Conservation (phyloP, 2,113 vertebrate genomes). For the Rhipidura dahli region DNA sequence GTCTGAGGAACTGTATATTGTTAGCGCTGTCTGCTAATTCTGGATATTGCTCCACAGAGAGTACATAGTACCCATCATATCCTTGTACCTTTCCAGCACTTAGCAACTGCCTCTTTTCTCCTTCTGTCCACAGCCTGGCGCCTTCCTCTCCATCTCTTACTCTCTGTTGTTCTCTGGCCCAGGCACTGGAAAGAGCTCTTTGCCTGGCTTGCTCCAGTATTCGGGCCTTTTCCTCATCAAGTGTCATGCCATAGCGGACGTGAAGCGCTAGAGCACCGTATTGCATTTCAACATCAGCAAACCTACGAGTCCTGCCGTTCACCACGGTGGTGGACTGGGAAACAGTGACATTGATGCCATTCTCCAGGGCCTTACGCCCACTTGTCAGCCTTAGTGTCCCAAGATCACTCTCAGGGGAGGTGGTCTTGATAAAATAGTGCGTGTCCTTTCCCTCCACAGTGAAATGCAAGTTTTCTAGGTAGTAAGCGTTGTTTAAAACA, state of each 20-base stretch:
- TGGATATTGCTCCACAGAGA: slow-evolving; percentile 98
- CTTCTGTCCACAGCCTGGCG: slow-evolving; percentile 93
- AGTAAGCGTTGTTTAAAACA: slow-evolving; percentile 94
- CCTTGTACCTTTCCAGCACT: slow-evolving; percentile 94
- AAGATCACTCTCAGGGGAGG: slow-evolving; percentile 90
- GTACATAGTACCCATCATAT: slow-evolving; percentile 97
- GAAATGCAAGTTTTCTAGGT: slow-evolving; percentile 95
- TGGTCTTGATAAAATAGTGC: slow-evolving; percentile 96
- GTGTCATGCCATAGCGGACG: slow-evolving; percentile 93
- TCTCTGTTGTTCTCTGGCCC: slow-evolving; percentile 92
- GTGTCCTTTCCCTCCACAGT: slow-evolving; percentile 93
- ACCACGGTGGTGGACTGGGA: slow-evolving; percentile 96
- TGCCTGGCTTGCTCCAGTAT: slow-evolving; percentile 93
- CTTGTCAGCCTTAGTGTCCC: slow-evolving; percentile 90
- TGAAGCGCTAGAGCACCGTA: slow-evolving; percentile 88
- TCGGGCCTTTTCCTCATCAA: slow-evolving; percentile 95
- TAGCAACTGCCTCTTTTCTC: slow-evolving; percentile 95
- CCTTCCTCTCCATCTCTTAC: slow-evolving; percentile 94
- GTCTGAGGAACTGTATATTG: slow-evolving; percentile 97
- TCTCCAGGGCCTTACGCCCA: slow-evolving; percentile 92
- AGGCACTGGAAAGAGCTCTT: slow-evolving; percentile 88
- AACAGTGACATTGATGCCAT: slow-evolving; percentile 94
- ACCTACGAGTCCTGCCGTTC: slow-evolving; percentile 93
- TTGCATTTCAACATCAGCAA: slow-evolving; percentile 95
- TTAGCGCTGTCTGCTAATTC: slow-evolving; percentile 96